Conservation (phyloP, 2,888 invertebrate species). For the Brachypalpus laphriformis region DNA sequence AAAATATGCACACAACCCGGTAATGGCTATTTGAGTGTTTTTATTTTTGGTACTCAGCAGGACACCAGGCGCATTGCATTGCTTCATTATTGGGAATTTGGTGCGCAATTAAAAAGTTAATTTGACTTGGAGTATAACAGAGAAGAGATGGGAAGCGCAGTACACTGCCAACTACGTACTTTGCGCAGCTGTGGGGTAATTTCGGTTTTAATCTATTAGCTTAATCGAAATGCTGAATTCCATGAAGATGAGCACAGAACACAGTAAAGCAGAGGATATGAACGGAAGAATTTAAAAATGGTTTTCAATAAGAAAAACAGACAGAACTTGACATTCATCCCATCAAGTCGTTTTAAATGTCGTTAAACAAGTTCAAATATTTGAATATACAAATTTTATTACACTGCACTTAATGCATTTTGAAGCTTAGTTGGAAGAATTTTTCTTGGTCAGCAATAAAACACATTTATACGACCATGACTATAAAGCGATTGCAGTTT, state of each 20-base stretch:
- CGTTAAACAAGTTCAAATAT: too few species aligned
- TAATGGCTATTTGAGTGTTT: constrained; percentile 11
- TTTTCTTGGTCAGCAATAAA: too few species aligned
- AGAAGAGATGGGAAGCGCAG: background rate
- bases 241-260: background rate
- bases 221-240: background rate
- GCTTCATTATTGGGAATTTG: background rate
- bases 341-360: too few species aligned
- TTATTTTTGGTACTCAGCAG: background rate
- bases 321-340: too few species aligned
- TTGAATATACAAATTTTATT: too few species aligned
- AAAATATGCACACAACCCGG: constrained; percentile 1
- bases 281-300: too few species aligned
- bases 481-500: too few species aligned
- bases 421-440: too few species aligned
- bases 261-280: background rate
- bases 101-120: constrained; percentile 11
- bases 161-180: background rate
- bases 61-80: background rate
- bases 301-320: too few species aligned
- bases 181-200: background rate
- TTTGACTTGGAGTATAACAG: background rate
- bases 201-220: background rate
- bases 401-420: too few species aligned
- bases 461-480: too few species aligned